Base-by-base conservation (phyloP, 1,140 invertebrate species). In the Megalonaias nervosa region DNA sequence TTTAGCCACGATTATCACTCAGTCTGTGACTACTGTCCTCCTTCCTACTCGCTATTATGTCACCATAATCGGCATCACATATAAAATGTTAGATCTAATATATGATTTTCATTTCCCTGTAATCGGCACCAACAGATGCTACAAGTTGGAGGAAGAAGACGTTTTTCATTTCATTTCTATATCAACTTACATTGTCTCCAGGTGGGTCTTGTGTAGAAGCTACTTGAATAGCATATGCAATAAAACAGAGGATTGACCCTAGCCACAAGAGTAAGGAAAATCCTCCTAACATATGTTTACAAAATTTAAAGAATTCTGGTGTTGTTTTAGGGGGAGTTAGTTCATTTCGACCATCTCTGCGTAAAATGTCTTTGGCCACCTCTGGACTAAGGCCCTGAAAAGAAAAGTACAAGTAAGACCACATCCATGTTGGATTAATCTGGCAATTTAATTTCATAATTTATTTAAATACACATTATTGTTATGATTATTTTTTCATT, bases 281-380 rank as follows among this genome's bases (percentile, higher is more conserved):
- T 87, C 98, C 97, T 84, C 97, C 97, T 92, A 99, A 98, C 71
- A 99, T 92, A 92, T 98, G 97, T 93, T 98, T 98, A 92, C 96
- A 96, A 93, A 99, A 99, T 92, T 98, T 99, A 66, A 99, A 94
- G 97, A 97, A 98, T 94, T 98, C 96, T 76, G 97, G 97, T 57
- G 97, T 98, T 86, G 95, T 95, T 93, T 96, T 97, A 79, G 97
- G 97, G 85, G 97, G 97, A 82, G 85, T 97, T 72, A 98, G 93
- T 92, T 96, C 94, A 91, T 99, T 99, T 83, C 96, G 96, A 85
- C 97, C 97, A 93, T 98, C 97, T 86, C 96, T 93, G 92, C 95
- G 95, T 81, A 98, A 92, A 91, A 96, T 95, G 92, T 97, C 95
- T 93, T 96, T 96, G 84, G 97, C 97, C 93, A 97, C 96, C 83